Evolutionary conservation across 2,888 invertebrate species (phyloP), one percentile per base, ranked within the genome.

Genomic region (Crocallis elinguaria): DNA sequence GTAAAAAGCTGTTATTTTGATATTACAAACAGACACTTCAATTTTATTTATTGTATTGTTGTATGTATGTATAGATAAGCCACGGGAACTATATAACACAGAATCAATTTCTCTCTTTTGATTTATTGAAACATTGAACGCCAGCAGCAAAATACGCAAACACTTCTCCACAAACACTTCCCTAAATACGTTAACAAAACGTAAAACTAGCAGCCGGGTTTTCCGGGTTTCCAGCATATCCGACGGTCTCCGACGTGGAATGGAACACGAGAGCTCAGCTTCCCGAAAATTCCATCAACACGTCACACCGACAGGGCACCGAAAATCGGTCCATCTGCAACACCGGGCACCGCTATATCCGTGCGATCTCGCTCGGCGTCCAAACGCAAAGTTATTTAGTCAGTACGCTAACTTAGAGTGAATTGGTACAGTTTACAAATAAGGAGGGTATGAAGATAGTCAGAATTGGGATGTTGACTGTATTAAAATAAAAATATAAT

Each of bases 251-350:
- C 13, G 38, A 16, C 17, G 29, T 8, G 8, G 12, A 3, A 25
- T n/a, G 35, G 21, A 29, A 35, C 41, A 49, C 13, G 21, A 27
- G 27, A 23, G 25, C n/a, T 16, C 41, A 39, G 39, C 35, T 45
- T 27, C 29, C 12, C 12, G 30, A 37, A 30, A 41, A 52, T 46
- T 42, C 46, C 23, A 42, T 46, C 46, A 42, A 42, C 45, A 52
- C 42, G 41, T 42, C 46, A 37, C 35, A 35, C 14, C 21, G 30
- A 43, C 17, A 7, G 19, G 36, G 25, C 12, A n/a, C 27, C 29
- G 9, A 45, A 19, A 29, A n/a, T 12, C 13, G 23, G 30, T 42
- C 46, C 30, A 41, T 52, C 46, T 36, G 36, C 19, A 27, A 30
- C 43, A 50, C 30, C 37, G 43, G 49, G 33, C 39, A 9, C n/a